These are phyloP conservation scores for Diadromus collaris DNA, from an alignment of 2,888 invertebrate species.

Conservation along the genomic window DNA sequence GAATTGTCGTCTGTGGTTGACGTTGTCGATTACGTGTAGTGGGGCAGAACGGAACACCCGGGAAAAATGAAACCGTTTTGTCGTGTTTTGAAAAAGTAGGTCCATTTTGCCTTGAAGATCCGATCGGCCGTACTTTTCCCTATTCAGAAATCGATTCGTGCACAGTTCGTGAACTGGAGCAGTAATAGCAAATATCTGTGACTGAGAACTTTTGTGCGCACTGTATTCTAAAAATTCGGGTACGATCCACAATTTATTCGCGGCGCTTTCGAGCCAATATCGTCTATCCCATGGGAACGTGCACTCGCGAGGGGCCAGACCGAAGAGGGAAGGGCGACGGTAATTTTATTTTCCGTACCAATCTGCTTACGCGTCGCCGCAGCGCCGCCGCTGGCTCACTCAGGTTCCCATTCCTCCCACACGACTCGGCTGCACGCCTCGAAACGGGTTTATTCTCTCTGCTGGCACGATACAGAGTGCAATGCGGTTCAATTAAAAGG, in stretches of 20 bases:
- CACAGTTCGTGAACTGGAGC: no score
- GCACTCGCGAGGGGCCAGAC: background rate
- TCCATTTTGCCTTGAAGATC: no score
- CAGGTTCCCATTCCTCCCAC: constrained; percentile 1
- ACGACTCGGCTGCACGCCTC: background rate
- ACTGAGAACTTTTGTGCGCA: background rate
- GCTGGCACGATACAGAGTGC: constrained; percentile 25
- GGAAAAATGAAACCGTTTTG: no score
- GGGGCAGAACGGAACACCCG: no score
- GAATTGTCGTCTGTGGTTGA: no score
- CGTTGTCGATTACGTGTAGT: no score
- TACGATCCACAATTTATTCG: background rate
- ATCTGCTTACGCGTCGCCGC: constrained; percentile 41
- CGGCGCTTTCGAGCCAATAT: constrained; percentile 10
- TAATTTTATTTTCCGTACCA: constrained; percentile 48
- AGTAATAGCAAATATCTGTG: background rate
- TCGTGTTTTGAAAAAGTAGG: no score
- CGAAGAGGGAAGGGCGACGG: constrained; percentile 12
- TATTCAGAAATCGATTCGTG: no score
- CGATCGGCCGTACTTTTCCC: no score
- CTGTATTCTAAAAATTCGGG: background rate
- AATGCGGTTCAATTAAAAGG: constrained; percentile 35
- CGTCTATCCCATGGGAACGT: background rate
- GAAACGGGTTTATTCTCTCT: constrained; percentile 19
- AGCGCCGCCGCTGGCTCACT: constrained; percentile 18